Conservation (phyloP, 1,140 invertebrate genomes). For the Papilio polyxenes region DNA sequence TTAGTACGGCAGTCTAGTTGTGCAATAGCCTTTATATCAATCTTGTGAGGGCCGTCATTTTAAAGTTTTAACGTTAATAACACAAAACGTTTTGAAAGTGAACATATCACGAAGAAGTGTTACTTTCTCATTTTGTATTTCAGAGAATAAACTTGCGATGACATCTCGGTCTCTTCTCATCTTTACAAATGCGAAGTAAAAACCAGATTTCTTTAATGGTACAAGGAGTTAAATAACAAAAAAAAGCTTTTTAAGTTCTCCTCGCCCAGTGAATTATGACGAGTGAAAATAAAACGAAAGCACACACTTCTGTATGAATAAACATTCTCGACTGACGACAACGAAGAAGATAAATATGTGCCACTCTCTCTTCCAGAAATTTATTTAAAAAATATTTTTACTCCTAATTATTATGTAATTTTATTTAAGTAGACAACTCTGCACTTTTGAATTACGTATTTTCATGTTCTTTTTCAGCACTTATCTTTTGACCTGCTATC, state of each 20-base stretch:
- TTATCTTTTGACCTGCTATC: not conserved
- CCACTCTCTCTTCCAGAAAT: not conserved
- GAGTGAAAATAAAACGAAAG: constrained; percentile 20
- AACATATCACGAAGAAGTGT: not conserved
- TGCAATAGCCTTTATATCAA: no score
- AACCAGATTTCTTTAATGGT: not conserved
- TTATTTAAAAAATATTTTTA: constrained; percentile 6
- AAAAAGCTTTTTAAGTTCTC: not conserved
- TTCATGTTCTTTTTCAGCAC: not conserved
- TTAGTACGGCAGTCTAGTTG: no score
- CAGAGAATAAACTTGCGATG: not conserved
- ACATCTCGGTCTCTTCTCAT: not conserved
- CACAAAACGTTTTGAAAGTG: not conserved
- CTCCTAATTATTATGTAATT: not conserved
- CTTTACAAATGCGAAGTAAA: constrained; percentile 9
- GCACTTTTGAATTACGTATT: not conserved
- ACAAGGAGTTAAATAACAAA: constrained; percentile 8
- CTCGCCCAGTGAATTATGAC: not conserved
- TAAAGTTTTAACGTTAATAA: not conserved
- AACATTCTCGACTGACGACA: not conserved
- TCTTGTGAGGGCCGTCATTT: not conserved
- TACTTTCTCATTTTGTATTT: not conserved
- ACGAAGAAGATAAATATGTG: not conserved
- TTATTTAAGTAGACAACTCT: not conserved
- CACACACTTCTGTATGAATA: constrained; percentile 12